Percentiles rank a stretch among this genome's conserved stretches.
phyloP scores from a whole-genome alignment of 2,113 vertebrate species.

The Coryphaenoides rupestris region DNA sequence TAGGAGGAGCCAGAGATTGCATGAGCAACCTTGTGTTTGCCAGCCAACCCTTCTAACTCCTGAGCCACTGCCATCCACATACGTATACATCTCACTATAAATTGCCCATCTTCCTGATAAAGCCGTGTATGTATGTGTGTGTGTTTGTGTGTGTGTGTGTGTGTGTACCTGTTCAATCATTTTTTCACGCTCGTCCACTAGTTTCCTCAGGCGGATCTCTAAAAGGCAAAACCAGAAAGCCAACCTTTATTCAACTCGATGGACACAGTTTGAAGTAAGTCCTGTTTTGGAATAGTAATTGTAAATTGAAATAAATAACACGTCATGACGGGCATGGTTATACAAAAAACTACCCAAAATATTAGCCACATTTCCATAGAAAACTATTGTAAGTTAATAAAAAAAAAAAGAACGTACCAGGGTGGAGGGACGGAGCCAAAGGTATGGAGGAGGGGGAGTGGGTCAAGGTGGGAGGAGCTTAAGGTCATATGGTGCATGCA shows the following conservation, averaged over 20 bases:
- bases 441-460: slow-evolving; percentile 46
- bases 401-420: slow-evolving; percentile 79
- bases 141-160: no score
- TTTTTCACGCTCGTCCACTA: slow-evolving; percentile 88
- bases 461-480: slow-evolving; percentile 41
- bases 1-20: no score
- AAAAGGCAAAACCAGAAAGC: slow-evolving; percentile 49
- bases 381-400: slow-evolving; percentile 5
- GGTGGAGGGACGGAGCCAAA: slow-evolving; percentile 48
- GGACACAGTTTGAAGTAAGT: not conserved
- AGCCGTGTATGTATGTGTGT: no score
- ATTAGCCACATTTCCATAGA: no score
- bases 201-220: slow-evolving; percentile 90
- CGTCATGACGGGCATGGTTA: slow-evolving; percentile 29
- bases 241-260: not conserved
- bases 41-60: no score
- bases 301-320: slow-evolving; percentile 11
- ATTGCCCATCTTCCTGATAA: no score
- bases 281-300: not conserved
- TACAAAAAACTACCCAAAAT: no score
- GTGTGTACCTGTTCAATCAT: slow-evolving; percentile 87
- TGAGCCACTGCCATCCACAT: no score
- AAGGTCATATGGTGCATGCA: slow-evolving; percentile 80
- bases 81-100: no score
- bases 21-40: no score